Conservation (phyloP, 2,797 vertebrate genomes). For the Glyptemys insculpta region DNA sequence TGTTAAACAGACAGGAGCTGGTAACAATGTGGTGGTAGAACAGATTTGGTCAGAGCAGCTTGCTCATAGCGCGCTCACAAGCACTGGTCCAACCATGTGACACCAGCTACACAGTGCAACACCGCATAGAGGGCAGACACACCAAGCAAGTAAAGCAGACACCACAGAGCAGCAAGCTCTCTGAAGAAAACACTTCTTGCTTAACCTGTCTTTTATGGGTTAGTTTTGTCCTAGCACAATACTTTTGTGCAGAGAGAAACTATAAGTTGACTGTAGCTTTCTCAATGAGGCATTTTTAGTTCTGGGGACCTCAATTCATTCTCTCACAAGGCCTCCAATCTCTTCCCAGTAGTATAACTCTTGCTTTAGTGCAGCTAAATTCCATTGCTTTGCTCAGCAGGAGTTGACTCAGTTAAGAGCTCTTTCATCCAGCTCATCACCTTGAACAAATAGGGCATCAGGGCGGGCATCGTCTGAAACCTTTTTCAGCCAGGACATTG, state of each 20-base stretch:
- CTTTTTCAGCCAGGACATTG: too few species aligned
- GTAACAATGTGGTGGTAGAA: not conserved
- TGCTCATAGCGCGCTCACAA: not conserved
- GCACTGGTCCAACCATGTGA: not conserved
- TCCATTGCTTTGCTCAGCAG: not conserved
- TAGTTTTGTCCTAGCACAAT: too few species aligned
- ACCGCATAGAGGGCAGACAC: not conserved
- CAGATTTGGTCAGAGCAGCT: not conserved
- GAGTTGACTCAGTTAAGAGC: not conserved
- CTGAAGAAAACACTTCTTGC: not conserved
- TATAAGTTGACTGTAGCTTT: not conserved
- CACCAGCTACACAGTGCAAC: not conserved
- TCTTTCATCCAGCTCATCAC: not conserved
- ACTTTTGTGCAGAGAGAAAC: not conserved
- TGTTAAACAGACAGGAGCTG: not conserved
- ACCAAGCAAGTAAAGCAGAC: not conserved
- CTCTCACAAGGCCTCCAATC: not conserved
- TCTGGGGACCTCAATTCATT: not conserved
- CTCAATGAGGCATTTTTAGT: not conserved
- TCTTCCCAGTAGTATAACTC: not conserved
- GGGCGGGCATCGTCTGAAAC: too few species aligned
- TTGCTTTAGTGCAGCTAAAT: not conserved
- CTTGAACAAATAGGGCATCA: too few species aligned
- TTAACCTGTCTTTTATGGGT: not conserved
- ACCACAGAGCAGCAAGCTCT: not conserved